These are phyloP conservation scores for Artemia sp. DNA, from an alignment of 2,888 invertebrate species.

Conservation along the genomic window DNA sequence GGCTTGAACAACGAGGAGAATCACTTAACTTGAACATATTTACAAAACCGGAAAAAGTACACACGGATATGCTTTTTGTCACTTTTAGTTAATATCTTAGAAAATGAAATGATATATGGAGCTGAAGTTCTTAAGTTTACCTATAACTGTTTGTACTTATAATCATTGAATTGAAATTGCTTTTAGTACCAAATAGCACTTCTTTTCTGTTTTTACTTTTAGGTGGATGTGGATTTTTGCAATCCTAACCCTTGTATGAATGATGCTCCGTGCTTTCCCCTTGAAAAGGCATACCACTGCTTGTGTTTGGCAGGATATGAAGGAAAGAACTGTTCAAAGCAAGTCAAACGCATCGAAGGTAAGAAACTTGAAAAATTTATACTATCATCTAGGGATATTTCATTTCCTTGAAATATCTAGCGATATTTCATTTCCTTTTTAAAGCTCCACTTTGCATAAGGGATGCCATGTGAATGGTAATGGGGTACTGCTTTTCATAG, in stretches of 20 bases:
- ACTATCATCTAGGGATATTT: no score
- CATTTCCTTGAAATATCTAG: no score
- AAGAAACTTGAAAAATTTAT: neutral
- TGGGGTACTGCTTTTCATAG: no score
- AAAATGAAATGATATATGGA: no score
- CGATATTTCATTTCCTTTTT: no score
- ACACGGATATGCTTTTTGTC: no score
- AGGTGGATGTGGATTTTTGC: constrained; percentile 76
- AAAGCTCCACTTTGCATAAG: no score
- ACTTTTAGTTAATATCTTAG: no score
- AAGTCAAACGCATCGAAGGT: neutral
- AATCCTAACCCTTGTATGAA: constrained; percentile 72
- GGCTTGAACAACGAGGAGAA: no score
- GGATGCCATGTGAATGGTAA: no score
- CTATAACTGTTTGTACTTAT: constrained; percentile 31
- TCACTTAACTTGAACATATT: no score
- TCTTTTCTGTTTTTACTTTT: constrained; percentile 29
- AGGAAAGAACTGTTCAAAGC: constrained; percentile 60
- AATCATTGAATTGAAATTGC: constrained; percentile 31
- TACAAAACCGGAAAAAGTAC: no score
- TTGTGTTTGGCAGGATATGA: constrained; percentile 73
- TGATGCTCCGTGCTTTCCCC: constrained; percentile 67
- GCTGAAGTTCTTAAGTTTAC: constrained; percentile 26
- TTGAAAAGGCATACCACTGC: constrained; percentile 70
- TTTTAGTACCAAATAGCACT: constrained; percentile 24